A percentile compares a stretch with the other conserved stretches of the same genome.
Evolutionary conservation across 2,888 invertebrate genomes (phyloP).

Genomic region (Sesia apiformis): DNA sequence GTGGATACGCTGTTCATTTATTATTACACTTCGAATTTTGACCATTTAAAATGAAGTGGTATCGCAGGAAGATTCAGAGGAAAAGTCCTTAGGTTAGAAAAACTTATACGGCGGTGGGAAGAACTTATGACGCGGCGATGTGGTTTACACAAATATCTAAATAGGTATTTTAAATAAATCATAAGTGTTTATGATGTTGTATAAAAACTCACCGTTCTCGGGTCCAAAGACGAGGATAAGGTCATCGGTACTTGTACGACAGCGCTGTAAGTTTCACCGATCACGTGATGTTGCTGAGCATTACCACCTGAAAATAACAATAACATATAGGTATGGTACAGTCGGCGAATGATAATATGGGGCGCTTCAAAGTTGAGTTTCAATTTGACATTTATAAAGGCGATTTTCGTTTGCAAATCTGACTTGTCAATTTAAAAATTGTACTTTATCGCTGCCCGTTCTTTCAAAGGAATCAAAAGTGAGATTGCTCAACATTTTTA

Average conservation of each 20-base stretch:
- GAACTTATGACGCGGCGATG: too few species aligned
- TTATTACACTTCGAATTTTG: too few species aligned
- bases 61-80: too few species aligned
- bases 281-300: slow-evolving; percentile 48
- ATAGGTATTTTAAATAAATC: neutral
- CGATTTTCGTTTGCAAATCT: neutral
- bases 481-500: too few species aligned
- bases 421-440: neutral
- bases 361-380: too few species aligned
- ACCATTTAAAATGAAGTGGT: too few species aligned
- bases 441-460: neutral
- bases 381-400: neutral
- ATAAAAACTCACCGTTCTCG: slow-evolving; percentile 61
- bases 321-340: neutral
- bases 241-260: slow-evolving; percentile 78
- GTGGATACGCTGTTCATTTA: too few species aligned
- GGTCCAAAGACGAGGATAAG: slow-evolving; percentile 83
- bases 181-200: neutral
- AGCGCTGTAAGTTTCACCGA: slow-evolving; percentile 67
- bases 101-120: too few species aligned
- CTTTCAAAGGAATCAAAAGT: too few species aligned
- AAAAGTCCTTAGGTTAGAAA: too few species aligned
- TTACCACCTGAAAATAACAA: slow-evolving; percentile 28
- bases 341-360: too few species aligned
- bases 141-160: neutral